A percentile compares a stretch with the other conserved stretches of the same genome.
Conservation (phyloP, 2,113 vertebrate species). For the Seriola quinqueradiata region DNA sequence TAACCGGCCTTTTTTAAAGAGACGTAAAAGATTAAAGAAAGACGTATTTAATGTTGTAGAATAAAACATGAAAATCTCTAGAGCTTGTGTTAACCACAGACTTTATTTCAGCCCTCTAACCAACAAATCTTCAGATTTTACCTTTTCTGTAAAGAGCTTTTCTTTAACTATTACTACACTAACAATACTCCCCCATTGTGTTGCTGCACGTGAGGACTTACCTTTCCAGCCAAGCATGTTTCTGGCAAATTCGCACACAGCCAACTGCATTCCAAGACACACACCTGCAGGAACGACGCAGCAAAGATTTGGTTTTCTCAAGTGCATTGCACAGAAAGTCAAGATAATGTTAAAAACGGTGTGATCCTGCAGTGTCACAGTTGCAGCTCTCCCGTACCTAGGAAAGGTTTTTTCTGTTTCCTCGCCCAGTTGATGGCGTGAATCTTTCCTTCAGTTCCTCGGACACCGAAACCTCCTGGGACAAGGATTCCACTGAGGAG, state of each 20-base stretch:
- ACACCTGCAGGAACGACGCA: conserved; percentile 86
- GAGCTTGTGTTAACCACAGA: too few relatives aligned
- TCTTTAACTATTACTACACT: not conserved
- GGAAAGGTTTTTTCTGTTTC: conserved; percentile 95
- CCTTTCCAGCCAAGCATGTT: conserved; percentile 91
- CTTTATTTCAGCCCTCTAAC: too few relatives aligned
- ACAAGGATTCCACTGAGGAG: conserved; percentile 91
- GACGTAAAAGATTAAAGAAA: too few relatives aligned
- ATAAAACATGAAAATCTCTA: too few relatives aligned
- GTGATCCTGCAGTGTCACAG: not conserved
- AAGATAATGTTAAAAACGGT: not conserved
- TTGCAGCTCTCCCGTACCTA: conserved; percentile 84
- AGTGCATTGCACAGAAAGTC: not conserved
- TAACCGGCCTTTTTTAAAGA: too few relatives aligned
- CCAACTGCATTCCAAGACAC: conserved; percentile 97
- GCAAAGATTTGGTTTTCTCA: not conserved
- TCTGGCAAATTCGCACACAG: conserved; percentile 95
- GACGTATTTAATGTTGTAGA: too few relatives aligned
- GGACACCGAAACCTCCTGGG: conserved; percentile 95
- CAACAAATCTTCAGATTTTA: too few relatives aligned
- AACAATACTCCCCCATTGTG: not conserved
- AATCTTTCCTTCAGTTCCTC: conserved; percentile 98
- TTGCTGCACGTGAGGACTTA: conserved; percentile 51
- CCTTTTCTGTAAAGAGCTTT: not conserved
- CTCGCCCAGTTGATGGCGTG: conserved; percentile 96